Conservation (phyloP, 2,113 vertebrate species). For the Geococcyx californianus region DNA sequence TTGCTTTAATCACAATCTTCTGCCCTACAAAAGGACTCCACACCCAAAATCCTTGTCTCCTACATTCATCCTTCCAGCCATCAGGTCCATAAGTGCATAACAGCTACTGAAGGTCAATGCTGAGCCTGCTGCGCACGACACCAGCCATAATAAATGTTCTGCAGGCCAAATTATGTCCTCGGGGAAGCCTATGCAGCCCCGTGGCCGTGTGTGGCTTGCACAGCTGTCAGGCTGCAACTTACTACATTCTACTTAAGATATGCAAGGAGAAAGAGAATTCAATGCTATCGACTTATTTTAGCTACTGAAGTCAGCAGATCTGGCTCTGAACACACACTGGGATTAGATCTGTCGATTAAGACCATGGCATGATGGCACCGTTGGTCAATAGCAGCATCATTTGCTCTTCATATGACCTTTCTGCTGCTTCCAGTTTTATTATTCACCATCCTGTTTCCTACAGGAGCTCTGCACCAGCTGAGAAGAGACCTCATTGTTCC, state of each 20-base stretch:
- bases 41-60: not conserved
- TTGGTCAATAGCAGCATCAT: not conserved
- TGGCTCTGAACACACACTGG: not conserved
- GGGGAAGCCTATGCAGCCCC: not conserved
- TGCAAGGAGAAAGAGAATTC: slow-evolving; percentile 36
- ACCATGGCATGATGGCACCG: not conserved
- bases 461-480: not conserved
- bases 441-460: accelerated
- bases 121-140: not conserved
- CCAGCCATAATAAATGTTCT: not conserved
- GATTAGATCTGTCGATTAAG: slow-evolving; percentile 19
- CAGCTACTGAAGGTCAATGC: slow-evolving; percentile 3
- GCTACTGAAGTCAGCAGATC: slow-evolving; percentile 37
- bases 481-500: not conserved
- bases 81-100: not conserved
- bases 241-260: not conserved
- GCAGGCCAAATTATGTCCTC: slow-evolving; percentile 12
- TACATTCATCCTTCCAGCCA: not conserved
- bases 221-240: slow-evolving; percentile 27
- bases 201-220: not conserved
- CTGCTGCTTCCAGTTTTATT: not conserved
- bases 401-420: not conserved
- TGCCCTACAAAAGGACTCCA: not conserved
- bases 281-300: slow-evolving; percentile 5
- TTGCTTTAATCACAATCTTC: not conserved